Evolutionary conservation across 2,888 invertebrate genomes (phyloP).

Genomic region (Hermaeophaga mercurialis): DNA sequence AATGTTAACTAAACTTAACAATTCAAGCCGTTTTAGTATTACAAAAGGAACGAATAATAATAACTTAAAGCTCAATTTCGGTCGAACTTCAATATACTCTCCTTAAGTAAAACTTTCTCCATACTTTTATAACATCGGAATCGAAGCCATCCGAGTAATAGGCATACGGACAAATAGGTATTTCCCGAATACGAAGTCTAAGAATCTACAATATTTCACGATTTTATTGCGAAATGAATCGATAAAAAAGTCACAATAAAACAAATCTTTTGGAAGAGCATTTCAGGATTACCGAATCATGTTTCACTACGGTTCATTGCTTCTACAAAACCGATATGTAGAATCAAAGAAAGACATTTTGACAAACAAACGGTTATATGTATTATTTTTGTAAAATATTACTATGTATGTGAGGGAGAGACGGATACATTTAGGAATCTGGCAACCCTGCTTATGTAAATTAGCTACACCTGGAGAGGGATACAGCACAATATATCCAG

Average conservation of each 20-base stretch:
- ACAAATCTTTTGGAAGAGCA: conserved; percentile 42
- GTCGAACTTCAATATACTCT: not conserved
- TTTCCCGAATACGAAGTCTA: conserved; percentile 16
- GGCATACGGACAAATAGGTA: conserved; percentile 24
- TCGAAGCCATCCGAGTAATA: conserved; percentile 15
- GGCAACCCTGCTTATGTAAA: no score
- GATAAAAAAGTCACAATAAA: conserved; percentile 37
- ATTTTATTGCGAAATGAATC: conserved; percentile 32
- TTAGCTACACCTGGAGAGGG: no score
- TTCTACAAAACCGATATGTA: conserved; percentile 42
- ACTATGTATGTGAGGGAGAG: no score
- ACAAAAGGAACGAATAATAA: no score
- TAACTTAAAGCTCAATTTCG: no score
- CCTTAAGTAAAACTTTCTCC: conserved; percentile 4
- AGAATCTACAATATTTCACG: conserved; percentile 29
- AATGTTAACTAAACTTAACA: no score
- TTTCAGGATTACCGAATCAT: conserved; percentile 41
- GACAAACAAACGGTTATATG: no score
- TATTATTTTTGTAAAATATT: no score
- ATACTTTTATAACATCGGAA: conserved; percentile 11
- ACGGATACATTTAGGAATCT: no score
- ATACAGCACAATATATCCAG: no score
- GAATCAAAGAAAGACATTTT: conserved; percentile 3
- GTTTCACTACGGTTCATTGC: conserved; percentile 43
- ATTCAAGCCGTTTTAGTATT: no score